Evolutionary conservation across 2,113 vertebrate species (phyloP).

Genomic region (Antechinus flavipes): DNA sequence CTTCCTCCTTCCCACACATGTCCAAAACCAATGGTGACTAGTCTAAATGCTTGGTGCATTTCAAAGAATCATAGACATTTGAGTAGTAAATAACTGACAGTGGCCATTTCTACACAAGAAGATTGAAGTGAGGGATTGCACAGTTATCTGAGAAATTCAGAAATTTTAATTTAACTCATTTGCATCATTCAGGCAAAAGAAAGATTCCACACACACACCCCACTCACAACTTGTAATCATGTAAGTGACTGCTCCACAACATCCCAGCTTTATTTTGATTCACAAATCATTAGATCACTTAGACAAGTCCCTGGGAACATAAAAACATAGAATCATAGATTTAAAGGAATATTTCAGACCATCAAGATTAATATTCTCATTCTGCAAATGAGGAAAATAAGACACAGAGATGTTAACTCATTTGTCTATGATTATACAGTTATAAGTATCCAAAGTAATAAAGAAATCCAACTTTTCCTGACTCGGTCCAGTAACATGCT

Average conservation of each 20-base stretch:
- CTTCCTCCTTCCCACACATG: background rate
- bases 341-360: background rate
- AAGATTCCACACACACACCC: background rate
- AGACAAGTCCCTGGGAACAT: conserved; percentile 23
- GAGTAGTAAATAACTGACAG: conserved; percentile 13
- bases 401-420: background rate
- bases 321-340: conserved; percentile 14
- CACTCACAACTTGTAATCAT: background rate
- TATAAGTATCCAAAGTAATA: background rate
- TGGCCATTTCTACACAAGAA: background rate
- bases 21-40: background rate
- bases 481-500: background rate
- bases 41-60: background rate
- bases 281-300: background rate
- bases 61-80: conserved; percentile 44
- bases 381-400: background rate
- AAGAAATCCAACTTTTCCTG: background rate
- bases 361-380: conserved; percentile 37
- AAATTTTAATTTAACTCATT: conserved; percentile 6
- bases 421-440: background rate
- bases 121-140: conserved; percentile 20
- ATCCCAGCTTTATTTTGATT: background rate
- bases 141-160: background rate
- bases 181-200: conserved; percentile 19
- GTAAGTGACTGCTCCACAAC: background rate